Conservation (phyloP, 2,113 vertebrate genomes). For the Cyphomyrus discorhynchus region DNA sequence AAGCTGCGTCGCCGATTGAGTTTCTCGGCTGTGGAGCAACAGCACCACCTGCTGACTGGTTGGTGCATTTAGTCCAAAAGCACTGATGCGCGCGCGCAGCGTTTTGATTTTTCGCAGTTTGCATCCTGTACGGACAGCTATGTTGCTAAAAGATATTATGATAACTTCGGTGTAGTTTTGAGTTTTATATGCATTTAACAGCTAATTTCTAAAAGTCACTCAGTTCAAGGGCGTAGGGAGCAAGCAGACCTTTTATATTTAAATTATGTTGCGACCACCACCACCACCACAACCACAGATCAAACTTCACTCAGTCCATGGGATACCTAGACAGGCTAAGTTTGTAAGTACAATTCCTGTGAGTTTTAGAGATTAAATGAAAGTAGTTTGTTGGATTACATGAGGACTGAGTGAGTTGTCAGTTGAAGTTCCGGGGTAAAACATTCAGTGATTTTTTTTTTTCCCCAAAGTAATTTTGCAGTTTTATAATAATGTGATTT, state of each 20-base stretch:
- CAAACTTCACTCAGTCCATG: background rate
- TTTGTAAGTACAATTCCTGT: background rate
- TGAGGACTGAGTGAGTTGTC: background rate
- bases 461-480: too few relatives aligned
- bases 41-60: constrained; percentile 3
- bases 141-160: background rate
- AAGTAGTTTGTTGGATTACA: background rate
- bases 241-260: background rate
- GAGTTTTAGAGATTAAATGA: background rate
- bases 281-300: too few relatives aligned
- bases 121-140: background rate
- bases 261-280: background rate
- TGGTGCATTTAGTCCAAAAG: background rate
- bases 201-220: background rate
- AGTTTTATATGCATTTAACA: background rate
- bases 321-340: too few relatives aligned
- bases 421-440: background rate
- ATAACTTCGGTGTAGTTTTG: background rate
- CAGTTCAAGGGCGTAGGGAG: background rate
- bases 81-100: background rate
- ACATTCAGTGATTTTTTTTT: background rate
- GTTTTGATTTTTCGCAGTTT: background rate
- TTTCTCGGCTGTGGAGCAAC: background rate
- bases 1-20: background rate
- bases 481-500: too few relatives aligned